phyloP scores from a whole-genome alignment of 1,140 invertebrate species.

The Drosophila rufa region DNA sequence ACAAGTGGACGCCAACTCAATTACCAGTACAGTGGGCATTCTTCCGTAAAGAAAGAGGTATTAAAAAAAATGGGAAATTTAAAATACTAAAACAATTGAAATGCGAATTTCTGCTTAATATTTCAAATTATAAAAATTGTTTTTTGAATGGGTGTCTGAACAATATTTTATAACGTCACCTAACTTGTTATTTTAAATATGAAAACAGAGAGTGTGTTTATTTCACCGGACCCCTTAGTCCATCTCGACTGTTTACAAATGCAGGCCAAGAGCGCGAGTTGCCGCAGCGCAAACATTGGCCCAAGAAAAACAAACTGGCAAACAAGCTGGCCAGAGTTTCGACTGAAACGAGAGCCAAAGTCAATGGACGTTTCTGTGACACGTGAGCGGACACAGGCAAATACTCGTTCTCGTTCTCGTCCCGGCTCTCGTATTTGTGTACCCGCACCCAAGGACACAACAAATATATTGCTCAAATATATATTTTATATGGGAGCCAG shows the following conservation, averaged over 20 bases:
- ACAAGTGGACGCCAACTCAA: slow-evolving; percentile 52
- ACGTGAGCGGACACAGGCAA: slow-evolving; percentile 55
- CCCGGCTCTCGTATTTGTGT: slow-evolving; percentile 20
- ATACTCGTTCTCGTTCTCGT: slow-evolving; percentile 8
- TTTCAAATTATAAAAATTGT: too few species aligned
- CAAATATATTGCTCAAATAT: slow-evolving; percentile 28
- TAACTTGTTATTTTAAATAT: background rate
- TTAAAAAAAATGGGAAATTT: background rate
- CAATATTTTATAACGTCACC: too few species aligned
- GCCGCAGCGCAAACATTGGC: slow-evolving; percentile 50
- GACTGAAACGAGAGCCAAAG: slow-evolving; percentile 44
- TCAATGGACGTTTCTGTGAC: slow-evolving; percentile 63
- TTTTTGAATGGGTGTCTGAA: too few species aligned
- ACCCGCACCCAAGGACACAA: slow-evolving; percentile 29
- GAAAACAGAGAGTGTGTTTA: background rate
- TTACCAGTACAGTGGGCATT: slow-evolving; percentile 24
- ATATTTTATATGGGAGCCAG: background rate
- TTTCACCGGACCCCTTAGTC: background rate
- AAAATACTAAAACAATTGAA: background rate
- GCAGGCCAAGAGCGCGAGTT: slow-evolving; percentile 43
- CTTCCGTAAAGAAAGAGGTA: background rate
- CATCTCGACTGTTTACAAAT: slow-evolving; percentile 11
- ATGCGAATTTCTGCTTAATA: too few species aligned
- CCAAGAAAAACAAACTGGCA: slow-evolving; percentile 60
- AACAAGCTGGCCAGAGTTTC: slow-evolving; percentile 27